These are phyloP conservation scores for Tapirus indicus DNA, from an alignment of 2,797 vertebrate genomes.

Conservation along the genomic window DNA sequence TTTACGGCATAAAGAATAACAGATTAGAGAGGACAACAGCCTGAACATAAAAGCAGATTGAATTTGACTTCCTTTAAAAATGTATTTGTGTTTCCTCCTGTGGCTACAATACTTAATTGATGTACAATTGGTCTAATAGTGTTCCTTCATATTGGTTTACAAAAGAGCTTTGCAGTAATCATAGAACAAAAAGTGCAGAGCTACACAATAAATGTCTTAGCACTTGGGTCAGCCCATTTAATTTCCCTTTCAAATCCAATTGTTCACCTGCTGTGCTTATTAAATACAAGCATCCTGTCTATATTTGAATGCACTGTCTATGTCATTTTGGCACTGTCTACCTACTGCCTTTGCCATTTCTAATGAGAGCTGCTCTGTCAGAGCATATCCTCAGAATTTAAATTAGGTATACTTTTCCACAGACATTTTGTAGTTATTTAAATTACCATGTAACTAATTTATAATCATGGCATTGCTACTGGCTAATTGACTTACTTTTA, in stretches of 20 bases:
- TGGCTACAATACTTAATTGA: conserved; percentile 78
- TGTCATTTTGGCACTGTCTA: conserved; percentile 66
- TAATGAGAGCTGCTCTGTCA: conserved; percentile 56
- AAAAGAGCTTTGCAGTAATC: conserved; percentile 82
- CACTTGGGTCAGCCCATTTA: conserved; percentile 85
- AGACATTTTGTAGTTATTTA: background rate
- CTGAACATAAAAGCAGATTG: conserved; percentile 80
- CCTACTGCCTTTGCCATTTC: conserved; percentile 78
- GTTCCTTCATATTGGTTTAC: conserved; percentile 81
- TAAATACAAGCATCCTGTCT: conserved; percentile 82
- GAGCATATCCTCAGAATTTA: conserved; percentile 55
- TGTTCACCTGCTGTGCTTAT: conserved; percentile 85
- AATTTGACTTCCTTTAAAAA: conserved; percentile 83
- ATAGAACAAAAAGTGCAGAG: conserved; percentile 77
- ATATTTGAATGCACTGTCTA: conserved; percentile 78
- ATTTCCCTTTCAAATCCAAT: conserved; percentile 88
- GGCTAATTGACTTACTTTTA: conserved; percentile 76
- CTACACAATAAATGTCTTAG: conserved; percentile 83
- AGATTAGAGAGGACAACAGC: conserved; percentile 72
- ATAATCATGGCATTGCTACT: conserved; percentile 62
- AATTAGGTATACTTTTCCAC: conserved; percentile 67
- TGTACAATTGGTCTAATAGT: conserved; percentile 74
- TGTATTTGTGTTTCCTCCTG: conserved; percentile 80
- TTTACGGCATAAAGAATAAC: conserved; percentile 75
- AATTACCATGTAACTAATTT: conserved; percentile 72